These are phyloP conservation scores for Apostichopus leukothele DNA, from an alignment of 53 echinoderm and acorn worm genomes.

Conservation along the genomic window DNA sequence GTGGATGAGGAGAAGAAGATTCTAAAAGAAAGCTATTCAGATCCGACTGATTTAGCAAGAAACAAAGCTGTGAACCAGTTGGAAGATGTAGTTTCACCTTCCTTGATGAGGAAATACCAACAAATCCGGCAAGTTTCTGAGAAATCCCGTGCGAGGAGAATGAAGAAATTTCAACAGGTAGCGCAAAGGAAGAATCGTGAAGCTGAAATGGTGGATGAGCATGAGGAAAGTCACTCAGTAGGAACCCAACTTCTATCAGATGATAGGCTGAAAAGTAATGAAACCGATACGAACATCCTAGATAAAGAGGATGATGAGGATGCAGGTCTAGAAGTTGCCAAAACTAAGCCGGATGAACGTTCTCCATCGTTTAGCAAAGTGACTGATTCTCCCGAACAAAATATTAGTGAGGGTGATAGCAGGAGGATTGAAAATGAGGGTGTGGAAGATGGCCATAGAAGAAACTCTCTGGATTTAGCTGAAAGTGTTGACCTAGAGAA, in stretches of 20 bases:
- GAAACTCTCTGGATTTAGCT: no score
- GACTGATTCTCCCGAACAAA: not conserved
- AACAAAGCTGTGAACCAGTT: not conserved
- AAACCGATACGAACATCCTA: no score
- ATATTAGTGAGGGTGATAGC: not conserved
- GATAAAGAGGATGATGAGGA: not conserved
- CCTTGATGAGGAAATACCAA: constrained; percentile 26
- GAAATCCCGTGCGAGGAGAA: constrained; percentile 29
- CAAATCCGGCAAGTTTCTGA: constrained; percentile 25
- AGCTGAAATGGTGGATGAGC: not conserved
- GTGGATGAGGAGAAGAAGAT: not conserved
- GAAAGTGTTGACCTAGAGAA: no score
- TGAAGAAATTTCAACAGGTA: constrained; percentile 3
- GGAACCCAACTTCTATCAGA: no score
- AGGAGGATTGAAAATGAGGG: not conserved
- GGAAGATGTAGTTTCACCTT: constrained; percentile 14
- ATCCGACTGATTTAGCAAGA: not conserved
- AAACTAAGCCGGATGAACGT: not conserved
- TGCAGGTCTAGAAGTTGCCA: not conserved
- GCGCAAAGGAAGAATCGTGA: not conserved
- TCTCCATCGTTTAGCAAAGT: not conserved
- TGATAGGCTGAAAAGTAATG: no score
- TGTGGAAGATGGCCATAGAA: not conserved
- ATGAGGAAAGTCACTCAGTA: not conserved
- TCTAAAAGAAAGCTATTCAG: not conserved